Conservation (phyloP, 2,797 vertebrate species). For the Melanotaenia maccullochi region DNA sequence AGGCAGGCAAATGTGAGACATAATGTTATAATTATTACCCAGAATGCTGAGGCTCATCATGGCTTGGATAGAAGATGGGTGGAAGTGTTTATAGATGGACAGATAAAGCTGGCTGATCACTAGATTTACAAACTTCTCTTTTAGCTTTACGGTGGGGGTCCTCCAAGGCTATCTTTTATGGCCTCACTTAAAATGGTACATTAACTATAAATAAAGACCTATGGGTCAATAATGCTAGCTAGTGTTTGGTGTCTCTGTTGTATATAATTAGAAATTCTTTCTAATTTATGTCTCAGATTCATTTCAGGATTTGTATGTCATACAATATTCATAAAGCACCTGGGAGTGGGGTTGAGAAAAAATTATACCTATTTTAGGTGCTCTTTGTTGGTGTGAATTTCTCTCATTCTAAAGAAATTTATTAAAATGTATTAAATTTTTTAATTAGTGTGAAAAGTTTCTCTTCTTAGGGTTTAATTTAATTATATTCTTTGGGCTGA, state of each 20-base stretch:
- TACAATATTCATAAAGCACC: neutral
- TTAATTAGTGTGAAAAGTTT: neutral
- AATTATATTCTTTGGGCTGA: neutral
- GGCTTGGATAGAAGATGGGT: conserved; percentile 24
- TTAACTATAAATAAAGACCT: conserved; percentile 43
- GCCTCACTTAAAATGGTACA: conserved; percentile 28
- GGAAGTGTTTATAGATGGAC: conserved; percentile 47
- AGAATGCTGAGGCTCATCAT: conserved; percentile 44
- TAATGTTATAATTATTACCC: conserved; percentile 48
- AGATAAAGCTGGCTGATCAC: conserved; percentile 10
- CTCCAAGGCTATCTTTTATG: conserved; percentile 51
- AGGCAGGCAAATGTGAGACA: conserved; percentile 32
- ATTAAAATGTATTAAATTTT: neutral
- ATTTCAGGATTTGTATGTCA: neutral
- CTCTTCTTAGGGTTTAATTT: neutral
- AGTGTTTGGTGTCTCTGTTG: conserved; percentile 3
- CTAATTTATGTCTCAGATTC: conserved; percentile 8
- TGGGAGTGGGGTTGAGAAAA: neutral
- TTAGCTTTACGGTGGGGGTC: conserved; percentile 47
- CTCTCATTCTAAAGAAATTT: neutral
- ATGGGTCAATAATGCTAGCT: conserved; percentile 28
- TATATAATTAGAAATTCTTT: conserved; percentile 12
- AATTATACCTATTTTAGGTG: neutral
- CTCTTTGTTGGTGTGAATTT: neutral
- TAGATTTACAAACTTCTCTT: conserved; percentile 22